Evolutionary conservation across 2,888 invertebrate species (phyloP).

Genomic region (Aleiodes leptofemur): DNA sequence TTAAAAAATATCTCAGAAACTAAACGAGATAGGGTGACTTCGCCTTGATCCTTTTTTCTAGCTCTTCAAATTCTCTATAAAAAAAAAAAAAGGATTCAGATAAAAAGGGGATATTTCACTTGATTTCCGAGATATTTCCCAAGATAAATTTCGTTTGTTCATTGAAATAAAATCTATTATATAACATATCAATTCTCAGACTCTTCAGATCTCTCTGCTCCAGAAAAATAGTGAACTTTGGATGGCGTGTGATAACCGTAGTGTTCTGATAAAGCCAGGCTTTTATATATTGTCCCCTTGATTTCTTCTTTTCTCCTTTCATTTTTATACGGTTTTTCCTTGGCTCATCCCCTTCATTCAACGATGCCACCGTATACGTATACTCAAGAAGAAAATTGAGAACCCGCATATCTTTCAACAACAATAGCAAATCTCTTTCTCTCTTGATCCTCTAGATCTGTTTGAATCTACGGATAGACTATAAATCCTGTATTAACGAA

Average conservation of each 20-base stretch:
- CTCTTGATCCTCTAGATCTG: not conserved
- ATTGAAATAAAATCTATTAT: not conserved
- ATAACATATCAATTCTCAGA: not conserved
- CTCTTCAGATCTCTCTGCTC: not conserved
- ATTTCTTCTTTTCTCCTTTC: conserved; percentile 2
- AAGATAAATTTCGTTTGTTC: not conserved
- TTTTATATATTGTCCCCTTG: conserved; percentile 19
- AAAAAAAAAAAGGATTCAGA: too few relatives aligned
- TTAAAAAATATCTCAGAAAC: too few relatives aligned
- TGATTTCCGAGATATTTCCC: too few relatives aligned
- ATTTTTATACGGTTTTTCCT: conserved; percentile 8
- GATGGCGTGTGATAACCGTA: conserved; percentile 16
- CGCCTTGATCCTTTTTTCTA: too few relatives aligned
- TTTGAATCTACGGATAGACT: not conserved
- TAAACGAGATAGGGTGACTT: too few relatives aligned
- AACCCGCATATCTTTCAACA: conserved; percentile 13
- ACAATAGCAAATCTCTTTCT: conserved; percentile 6
- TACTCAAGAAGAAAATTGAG: conserved; percentile 8
- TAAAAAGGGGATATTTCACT: too few relatives aligned
- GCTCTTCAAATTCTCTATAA: too few relatives aligned
- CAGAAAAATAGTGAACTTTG: conserved; percentile 1
- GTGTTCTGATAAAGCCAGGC: conserved; percentile 14
- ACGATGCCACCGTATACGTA: conserved; percentile 4
- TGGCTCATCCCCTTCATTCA: conserved; percentile 13
- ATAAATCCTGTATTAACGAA: conserved; percentile 21